Percentiles rank a stretch among this genome's conserved stretches.
Conservation (phyloP, 1,140 invertebrate species). For the Ceratina calcarata region DNA sequence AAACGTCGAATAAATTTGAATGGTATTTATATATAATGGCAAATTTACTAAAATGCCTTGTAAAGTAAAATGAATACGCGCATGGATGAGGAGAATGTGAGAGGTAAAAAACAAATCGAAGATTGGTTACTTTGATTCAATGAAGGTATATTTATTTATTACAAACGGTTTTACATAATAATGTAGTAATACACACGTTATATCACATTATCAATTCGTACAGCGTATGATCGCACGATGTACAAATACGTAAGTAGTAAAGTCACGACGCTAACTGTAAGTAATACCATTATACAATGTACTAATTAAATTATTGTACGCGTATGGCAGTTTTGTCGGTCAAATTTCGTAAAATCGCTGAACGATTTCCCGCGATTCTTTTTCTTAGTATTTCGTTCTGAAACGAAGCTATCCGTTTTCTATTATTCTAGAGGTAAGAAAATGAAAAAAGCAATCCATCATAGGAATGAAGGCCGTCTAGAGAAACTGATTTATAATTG, state of each 20-base stretch:
- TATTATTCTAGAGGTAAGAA: background rate
- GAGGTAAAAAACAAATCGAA: background rate
- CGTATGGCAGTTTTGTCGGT: constrained; percentile 40
- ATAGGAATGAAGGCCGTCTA: background rate
- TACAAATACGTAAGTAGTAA: constrained; percentile 20
- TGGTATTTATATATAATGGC: constrained; percentile 1
- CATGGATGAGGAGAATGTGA: background rate
- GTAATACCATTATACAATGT: constrained; percentile 24
- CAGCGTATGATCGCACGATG: constrained; percentile 41
- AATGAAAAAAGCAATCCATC: background rate
- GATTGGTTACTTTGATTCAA: constrained; percentile 36
- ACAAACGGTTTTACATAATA: constrained; percentile 48
- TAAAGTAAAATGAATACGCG: background rate
- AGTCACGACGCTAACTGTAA: constrained; percentile 34
- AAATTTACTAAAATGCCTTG: no score
- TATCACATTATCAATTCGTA: constrained; percentile 47
- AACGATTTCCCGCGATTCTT: background rate
- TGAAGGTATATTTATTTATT: constrained; percentile 38
- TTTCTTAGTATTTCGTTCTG: background rate
- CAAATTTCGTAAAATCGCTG: constrained; percentile 39
- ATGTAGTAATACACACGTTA: constrained; percentile 32
- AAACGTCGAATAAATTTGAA: no score
- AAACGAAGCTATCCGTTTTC: background rate
- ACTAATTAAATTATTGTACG: constrained; percentile 57
- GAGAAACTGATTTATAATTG: background rate